phyloP scores from a whole-genome alignment of 2,888 invertebrate genomes.

The Limnephilus marmoratus region DNA sequence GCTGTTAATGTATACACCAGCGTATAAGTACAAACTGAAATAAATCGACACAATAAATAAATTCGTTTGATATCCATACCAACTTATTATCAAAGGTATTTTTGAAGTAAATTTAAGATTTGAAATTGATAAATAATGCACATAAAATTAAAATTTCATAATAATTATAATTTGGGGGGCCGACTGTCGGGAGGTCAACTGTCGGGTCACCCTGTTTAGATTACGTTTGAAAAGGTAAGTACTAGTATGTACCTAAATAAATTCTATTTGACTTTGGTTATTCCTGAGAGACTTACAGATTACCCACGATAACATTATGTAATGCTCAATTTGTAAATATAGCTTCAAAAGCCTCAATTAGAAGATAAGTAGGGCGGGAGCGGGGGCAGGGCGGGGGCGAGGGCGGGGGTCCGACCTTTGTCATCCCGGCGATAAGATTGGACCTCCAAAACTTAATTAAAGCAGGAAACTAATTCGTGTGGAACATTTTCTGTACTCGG shows the following conservation, averaged over 20 bases:
- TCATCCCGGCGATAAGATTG: conserved; percentile 53
- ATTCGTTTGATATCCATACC: too few species aligned
- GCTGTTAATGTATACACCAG: too few species aligned
- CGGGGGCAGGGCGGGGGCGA: too few species aligned
- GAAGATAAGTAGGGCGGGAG: conserved; percentile 45
- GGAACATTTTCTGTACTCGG: background rate
- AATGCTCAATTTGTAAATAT: conserved; percentile 31
- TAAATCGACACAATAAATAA: too few species aligned
- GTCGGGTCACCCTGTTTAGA: background rate
- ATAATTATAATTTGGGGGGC: too few species aligned
- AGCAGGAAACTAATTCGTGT: conserved; percentile 50
- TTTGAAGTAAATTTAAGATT: too few species aligned
- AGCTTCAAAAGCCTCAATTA: conserved; percentile 50
- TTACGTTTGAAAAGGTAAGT: background rate
- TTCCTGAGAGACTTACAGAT: conserved; percentile 15
- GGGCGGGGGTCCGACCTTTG: conserved; percentile 39
- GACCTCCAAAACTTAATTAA: conserved; percentile 53
- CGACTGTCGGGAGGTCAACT: too few species aligned
- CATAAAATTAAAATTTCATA: too few species aligned
- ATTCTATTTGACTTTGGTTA: background rate
- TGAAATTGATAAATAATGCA: too few species aligned
- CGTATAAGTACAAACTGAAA: too few species aligned
- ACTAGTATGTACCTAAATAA: background rate
- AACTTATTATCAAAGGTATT: too few species aligned
- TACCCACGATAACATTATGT: conserved; percentile 2